Evolutionary conservation across 2,797 vertebrate species (phyloP).

Genomic region (Bovichtus diacanthus): DNA sequence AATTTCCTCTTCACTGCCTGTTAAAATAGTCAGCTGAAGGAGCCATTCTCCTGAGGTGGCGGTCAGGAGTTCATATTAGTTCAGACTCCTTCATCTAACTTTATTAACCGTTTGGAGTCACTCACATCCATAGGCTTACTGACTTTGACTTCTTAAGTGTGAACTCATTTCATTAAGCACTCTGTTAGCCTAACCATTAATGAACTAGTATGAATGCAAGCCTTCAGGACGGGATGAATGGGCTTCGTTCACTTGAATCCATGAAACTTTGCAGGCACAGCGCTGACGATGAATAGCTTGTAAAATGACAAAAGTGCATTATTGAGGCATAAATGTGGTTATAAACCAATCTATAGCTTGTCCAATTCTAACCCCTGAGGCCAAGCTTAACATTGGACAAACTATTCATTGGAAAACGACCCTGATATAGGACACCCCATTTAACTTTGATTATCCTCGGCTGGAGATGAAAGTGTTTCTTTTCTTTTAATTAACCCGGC

Average conservation of each 20-base stretch:
- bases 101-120: slow-evolving; percentile 70
- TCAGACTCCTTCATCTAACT: slow-evolving; percentile 57
- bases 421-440: slow-evolving; percentile 6
- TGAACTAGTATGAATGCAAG: slow-evolving; percentile 56
- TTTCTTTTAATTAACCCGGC: slow-evolving; percentile 13
- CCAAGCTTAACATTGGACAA: background rate
- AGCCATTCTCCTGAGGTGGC: slow-evolving; percentile 65
- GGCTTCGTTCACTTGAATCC: slow-evolving; percentile 30
- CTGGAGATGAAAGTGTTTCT: slow-evolving; percentile 32
- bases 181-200: slow-evolving; percentile 50
- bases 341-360: background rate
- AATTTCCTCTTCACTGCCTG: slow-evolving; percentile 68
- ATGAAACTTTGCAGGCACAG: slow-evolving; percentile 27
- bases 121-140: slow-evolving; percentile 36
- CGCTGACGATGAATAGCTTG: slow-evolving; percentile 20
- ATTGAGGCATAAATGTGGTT: slow-evolving; percentile 23
- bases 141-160: slow-evolving; percentile 53
- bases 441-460: background rate
- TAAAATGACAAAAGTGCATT: slow-evolving; percentile 38
- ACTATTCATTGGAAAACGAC: background rate
- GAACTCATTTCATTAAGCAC: slow-evolving; percentile 57
- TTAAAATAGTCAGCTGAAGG: slow-evolving; percentile 69
- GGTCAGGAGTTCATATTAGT: slow-evolving; percentile 70
- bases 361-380: background rate
- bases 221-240: slow-evolving; percentile 62